Conservation (phyloP, 2,113 vertebrate species). For the Desmodus rotundus region DNA sequence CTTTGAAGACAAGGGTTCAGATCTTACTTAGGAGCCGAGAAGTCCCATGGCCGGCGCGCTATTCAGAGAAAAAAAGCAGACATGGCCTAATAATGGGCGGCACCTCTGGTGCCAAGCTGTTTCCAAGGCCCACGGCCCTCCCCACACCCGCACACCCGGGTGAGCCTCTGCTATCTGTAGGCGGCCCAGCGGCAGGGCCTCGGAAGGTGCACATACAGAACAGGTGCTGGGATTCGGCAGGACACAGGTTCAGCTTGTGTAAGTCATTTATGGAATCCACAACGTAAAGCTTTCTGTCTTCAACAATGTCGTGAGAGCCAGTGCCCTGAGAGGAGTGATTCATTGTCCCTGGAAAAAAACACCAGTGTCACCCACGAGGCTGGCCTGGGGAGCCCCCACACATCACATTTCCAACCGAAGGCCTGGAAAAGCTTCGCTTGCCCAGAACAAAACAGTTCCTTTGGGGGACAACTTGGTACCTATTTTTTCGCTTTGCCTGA, state of each 20-base stretch:
- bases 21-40: not conserved
- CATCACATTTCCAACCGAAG: not conserved
- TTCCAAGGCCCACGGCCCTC: not conserved
- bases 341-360: constrained; percentile 78
- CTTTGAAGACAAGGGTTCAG: not conserved
- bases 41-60: not conserved
- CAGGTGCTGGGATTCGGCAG: constrained; percentile 43
- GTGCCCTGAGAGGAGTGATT: constrained; percentile 73
- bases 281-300: constrained; percentile 83
- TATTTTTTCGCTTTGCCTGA: not conserved
- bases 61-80: not conserved
- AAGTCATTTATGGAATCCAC: constrained; percentile 86
- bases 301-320: constrained; percentile 20
- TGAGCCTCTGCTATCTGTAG: not conserved
- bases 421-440: not conserved
- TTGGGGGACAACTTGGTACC: not conserved
- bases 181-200: not conserved
- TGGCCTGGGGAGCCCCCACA: not conserved
- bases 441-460: not conserved
- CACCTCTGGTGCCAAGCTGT: not conserved
- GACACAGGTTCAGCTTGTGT: constrained; percentile 81
- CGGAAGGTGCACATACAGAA: constrained; percentile 62
- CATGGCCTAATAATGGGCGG: not conserved
- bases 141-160: not conserved
- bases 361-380: not conserved